phyloP scores from a whole-genome alignment of 2,888 invertebrate genomes.

The Torymus auratus region DNA sequence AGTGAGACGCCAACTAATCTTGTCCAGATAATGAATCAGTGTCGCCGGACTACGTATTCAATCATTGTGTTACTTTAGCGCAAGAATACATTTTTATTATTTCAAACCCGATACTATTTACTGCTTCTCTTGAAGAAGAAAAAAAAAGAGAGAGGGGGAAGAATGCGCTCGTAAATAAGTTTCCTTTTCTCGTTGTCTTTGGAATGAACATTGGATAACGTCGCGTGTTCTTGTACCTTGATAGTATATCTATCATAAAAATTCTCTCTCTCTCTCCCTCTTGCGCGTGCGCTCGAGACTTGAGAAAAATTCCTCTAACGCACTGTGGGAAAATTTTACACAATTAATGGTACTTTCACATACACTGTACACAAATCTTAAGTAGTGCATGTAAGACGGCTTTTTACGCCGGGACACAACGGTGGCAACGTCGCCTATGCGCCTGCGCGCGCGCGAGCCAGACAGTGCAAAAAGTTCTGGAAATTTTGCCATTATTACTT shows the following conservation, averaged over 20 bases:
- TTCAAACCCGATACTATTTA: too few relatives aligned
- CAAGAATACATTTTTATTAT: too few relatives aligned
- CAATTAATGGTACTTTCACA: conserved; percentile 48
- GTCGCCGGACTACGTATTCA: background rate
- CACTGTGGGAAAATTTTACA: conserved; percentile 45
- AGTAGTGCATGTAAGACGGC: conserved; percentile 27
- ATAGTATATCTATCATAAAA: conserved; percentile 44
- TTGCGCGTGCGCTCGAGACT: background rate
- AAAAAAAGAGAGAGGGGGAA: background rate
- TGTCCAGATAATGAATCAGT: background rate
- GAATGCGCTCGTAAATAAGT: background rate
- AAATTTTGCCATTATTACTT: conserved; percentile 25
- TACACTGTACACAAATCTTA: conserved; percentile 4
- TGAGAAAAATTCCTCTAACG: conserved; percentile 36
- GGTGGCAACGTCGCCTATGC: background rate
- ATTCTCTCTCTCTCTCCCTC: background rate
- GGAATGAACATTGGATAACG: conserved; percentile 14
- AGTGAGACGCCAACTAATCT: too few relatives aligned
- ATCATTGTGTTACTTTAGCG: background rate
- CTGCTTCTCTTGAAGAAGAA: too few relatives aligned
- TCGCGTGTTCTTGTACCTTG: conserved; percentile 22
- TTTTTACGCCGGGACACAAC: conserved; percentile 18
- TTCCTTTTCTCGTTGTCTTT: conserved; percentile 3
- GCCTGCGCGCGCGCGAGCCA: background rate
- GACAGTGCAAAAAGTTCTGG: conserved; percentile 15